Percentiles rank a stretch among this genome's conserved stretches.
Evolutionary conservation across 1,140 invertebrate species (phyloP).

Genomic region (Procambarus clarkii): DNA sequence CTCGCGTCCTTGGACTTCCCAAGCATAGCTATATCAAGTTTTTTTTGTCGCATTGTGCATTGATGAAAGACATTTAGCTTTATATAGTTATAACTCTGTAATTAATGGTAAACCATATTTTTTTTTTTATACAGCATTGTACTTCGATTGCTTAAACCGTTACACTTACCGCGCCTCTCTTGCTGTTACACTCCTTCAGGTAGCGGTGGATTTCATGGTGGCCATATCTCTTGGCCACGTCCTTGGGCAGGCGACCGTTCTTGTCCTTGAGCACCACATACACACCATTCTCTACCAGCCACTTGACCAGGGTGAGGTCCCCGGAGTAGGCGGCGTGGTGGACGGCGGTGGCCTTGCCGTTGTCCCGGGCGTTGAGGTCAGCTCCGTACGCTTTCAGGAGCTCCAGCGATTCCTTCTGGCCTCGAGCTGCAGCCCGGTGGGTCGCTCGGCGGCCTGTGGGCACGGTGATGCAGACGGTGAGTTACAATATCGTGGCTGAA

Average conservation of each 20-base stretch:
- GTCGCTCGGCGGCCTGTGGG: conserved; percentile 1
- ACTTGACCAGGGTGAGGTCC: conserved; percentile 4
- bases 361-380: conserved; percentile 20
- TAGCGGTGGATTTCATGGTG: conserved; percentile 4
- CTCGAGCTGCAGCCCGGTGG: conserved; percentile 24
- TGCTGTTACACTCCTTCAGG: neutral
- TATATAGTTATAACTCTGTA: too few species aligned
- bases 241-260: conserved; percentile 43
- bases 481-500: too few species aligned
- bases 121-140: too few species aligned
- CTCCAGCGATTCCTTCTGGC: conserved; percentile 3
- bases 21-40: too few species aligned
- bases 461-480: too few species aligned
- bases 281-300: conserved; percentile 26
- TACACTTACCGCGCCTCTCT: neutral
- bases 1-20: too few species aligned
- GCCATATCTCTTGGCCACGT: conserved; percentile 46
- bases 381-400: neutral
- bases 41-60: too few species aligned
- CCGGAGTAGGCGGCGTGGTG: conserved; percentile 37
- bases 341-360: conserved; percentile 30
- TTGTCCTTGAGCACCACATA: conserved; percentile 25
- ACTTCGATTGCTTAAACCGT: too few species aligned
- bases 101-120: too few species aligned
- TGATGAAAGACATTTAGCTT: too few species aligned